These are phyloP conservation scores for Bactericera cockerelli DNA, from an alignment of 1,140 invertebrate species.

Conservation along the genomic window DNA sequence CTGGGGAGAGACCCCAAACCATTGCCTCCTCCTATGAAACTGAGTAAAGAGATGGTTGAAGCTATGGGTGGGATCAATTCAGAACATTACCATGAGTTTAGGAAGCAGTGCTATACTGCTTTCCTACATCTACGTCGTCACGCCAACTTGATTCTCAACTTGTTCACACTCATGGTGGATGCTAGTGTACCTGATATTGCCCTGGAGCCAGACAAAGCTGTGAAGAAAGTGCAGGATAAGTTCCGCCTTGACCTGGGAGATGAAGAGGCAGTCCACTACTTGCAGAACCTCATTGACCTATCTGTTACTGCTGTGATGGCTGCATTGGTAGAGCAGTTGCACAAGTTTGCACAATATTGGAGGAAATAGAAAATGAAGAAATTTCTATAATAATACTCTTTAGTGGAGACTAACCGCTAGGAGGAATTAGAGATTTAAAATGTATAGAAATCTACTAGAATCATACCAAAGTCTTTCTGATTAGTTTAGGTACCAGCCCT, in stretches of 20 bases:
- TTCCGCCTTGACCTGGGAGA: slow-evolving; percentile 83
- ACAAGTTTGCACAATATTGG: slow-evolving; percentile 90
- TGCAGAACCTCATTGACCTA: slow-evolving; percentile 83
- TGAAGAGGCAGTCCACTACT: slow-evolving; percentile 89
- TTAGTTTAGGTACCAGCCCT: no score
- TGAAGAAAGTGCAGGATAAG: slow-evolving; percentile 96
- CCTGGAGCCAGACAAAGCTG: slow-evolving; percentile 95
- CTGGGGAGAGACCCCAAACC: slow-evolving; percentile 96
- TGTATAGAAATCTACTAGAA: no score
- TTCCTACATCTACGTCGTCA: slow-evolving; percentile 90
- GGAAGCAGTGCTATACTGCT: slow-evolving; percentile 89
- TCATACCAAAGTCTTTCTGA: no score
- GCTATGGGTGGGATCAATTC: slow-evolving; percentile 91
- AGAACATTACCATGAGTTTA: slow-evolving; percentile 88
- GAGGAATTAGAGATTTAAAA: no score
- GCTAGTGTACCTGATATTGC: slow-evolving; percentile 98
- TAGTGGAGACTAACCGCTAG: no score
- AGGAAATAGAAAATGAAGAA: slow-evolving; percentile 57
- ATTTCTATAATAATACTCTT: no score
- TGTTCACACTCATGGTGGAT: slow-evolving; percentile 97
- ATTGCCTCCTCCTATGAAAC: slow-evolving; percentile 94
- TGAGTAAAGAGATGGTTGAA: slow-evolving; percentile 98
- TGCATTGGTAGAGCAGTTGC: slow-evolving; percentile 86
- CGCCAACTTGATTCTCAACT: slow-evolving; percentile 90
- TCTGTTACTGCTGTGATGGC: slow-evolving; percentile 93